Base-by-base conservation (phyloP, 2,113 vertebrate genomes). In the Colistium nudipinnis region DNA sequence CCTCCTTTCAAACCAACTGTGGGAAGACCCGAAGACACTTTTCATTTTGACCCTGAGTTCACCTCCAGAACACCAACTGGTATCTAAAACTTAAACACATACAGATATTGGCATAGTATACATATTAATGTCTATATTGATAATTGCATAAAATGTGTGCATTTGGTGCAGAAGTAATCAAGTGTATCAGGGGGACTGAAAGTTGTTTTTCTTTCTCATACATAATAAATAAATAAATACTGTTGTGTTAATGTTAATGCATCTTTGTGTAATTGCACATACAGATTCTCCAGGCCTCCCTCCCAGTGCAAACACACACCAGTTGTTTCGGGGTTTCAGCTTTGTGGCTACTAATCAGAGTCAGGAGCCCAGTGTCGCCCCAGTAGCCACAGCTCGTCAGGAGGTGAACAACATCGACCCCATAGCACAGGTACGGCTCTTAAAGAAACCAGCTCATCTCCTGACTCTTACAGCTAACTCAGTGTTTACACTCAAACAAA, bases 11-110 rank as follows among this genome's bases (percentile, higher is more conserved):
- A 96, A 86, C 97, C 97, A 0, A 96, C 96, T 0, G 96, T 96
- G 54, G 97, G 97, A 56, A 88, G 96, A 76, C 97, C 97, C 9
- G 97, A 99, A 70, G 97, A 99, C 84, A 98, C 97, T 20, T 98
- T 98, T 87, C 96, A 98, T 89, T 99, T 99, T 68, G 97, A 99
- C 71, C 96, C 96, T 0, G 97, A 99, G 76, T 99, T 99, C 88
- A 99, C 97, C 0, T 94, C 95, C 13, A 93, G 96, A 74, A 98
- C 97, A 3, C 97, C 97, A 44, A 98, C 96, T 85, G 97, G 97
- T 98, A 52, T 76, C 39, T 67, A 4, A 38, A 56, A 45, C 30
- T 38, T 12, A 30, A 39, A 59, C 19, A 43, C 1, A 16, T 25
- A 30, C 31, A 57, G 7, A 8, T 19, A 22, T n/a, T 43, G 2